phyloP scores from a whole-genome alignment of 2,797 vertebrate species.

The Tenualosa thibaudeaui region DNA sequence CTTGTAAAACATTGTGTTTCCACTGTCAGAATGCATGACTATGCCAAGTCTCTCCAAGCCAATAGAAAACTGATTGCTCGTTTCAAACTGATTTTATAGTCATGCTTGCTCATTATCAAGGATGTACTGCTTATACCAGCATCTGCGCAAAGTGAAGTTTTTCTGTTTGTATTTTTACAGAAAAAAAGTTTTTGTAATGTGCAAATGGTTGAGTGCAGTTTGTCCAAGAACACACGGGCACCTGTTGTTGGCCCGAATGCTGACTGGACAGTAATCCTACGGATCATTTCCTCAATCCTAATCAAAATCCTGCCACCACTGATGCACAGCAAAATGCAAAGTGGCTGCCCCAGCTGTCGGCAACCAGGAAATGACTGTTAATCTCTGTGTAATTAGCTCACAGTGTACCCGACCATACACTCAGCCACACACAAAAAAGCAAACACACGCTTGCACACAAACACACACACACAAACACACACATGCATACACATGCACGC shows the following conservation, averaged over 20 bases:
- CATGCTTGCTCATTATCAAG: no score
- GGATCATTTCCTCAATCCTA: constrained; percentile 13
- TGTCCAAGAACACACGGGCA: neutral
- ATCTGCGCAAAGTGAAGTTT: neutral
- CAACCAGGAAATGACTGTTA: constrained; percentile 46
- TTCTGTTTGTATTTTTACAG: neutral
- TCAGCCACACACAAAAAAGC: neutral
- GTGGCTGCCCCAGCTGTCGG: constrained; percentile 43
- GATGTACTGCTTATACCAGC: neutral
- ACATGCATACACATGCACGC: neutral
- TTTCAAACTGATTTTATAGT: neutral
- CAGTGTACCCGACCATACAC: constrained; percentile 35
- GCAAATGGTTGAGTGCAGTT: neutral
- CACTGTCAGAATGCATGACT: neutral
- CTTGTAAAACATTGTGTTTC: constrained; percentile 10
- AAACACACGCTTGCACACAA: neutral
- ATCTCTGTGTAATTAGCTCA: constrained; percentile 52
- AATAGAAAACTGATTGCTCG: neutral
- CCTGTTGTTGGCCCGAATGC: neutral
- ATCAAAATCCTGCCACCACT: constrained; percentile 7
- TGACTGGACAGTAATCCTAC: constrained; percentile 16
- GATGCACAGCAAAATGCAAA: constrained; percentile 36
- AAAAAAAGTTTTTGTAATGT: neutral
- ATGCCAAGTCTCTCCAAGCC: neutral
- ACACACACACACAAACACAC: neutral